These are phyloP conservation scores for Lissonota sp. DNA, from an alignment of 2,888 invertebrate species.

Conservation along the genomic window DNA sequence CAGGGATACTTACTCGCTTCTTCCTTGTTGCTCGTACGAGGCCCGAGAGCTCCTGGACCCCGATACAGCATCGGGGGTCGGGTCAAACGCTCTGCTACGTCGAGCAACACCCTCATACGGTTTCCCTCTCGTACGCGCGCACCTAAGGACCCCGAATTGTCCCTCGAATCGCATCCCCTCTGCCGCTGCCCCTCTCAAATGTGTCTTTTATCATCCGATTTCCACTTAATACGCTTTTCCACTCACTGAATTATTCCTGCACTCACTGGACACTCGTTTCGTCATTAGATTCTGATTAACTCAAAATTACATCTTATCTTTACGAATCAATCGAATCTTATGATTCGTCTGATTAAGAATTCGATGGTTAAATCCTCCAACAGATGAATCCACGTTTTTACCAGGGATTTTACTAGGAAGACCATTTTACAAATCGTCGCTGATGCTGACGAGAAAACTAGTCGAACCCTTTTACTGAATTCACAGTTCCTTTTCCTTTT, in stretches of 20 bases:
- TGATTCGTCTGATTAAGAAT: too few relatives aligned
- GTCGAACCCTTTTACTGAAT: background rate
- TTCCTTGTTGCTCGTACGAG: constrained; percentile 43
- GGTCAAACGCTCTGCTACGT: constrained; percentile 82
- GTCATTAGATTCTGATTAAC: constrained; percentile 24
- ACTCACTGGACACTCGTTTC: constrained; percentile 64
- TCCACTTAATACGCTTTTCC: constrained; percentile 82
- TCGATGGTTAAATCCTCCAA: too few relatives aligned
- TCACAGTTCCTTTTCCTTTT: background rate
- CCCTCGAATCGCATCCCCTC: constrained; percentile 63
- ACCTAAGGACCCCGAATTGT: constrained; percentile 44
- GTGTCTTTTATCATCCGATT: constrained; percentile 83
- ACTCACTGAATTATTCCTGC: constrained; percentile 80
- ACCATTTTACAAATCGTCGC: too few relatives aligned
- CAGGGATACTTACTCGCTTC: constrained; percentile 46
- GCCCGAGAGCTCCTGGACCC: constrained; percentile 24
- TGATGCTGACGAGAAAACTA: too few relatives aligned
- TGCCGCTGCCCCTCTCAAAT: constrained; percentile 72
- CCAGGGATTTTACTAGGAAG: too few relatives aligned
- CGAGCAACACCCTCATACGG: constrained; percentile 61
- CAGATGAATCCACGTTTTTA: too few relatives aligned
- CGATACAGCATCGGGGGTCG: constrained; percentile 67
- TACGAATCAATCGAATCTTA: background rate
- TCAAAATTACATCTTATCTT: constrained; percentile 8
- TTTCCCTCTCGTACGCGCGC: constrained; percentile 20